Evolutionary conservation across 2,113 vertebrate species (phyloP), one percentile per base, ranked within the genome.

Genomic region (Pedionomus torquatus): DNA sequence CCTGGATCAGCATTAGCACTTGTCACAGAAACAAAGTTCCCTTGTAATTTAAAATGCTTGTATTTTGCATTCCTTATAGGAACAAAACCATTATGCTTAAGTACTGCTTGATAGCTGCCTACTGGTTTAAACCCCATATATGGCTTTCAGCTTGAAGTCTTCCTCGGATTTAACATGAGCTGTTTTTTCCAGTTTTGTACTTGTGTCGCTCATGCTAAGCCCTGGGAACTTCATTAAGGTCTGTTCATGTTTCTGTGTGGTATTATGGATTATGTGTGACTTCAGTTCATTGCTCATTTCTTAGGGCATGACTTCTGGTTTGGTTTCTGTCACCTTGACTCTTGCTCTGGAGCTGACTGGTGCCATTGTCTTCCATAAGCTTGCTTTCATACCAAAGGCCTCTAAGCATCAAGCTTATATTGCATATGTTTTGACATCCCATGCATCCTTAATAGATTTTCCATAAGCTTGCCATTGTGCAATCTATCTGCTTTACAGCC

Each of bases 401-500:
- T 95, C 66, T 70, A 93, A 93, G n/a, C 46, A 88, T 46, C 60
- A 81, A 91, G 58, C 15, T 49, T 86, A 21, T 60, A 37, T 80
- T 68, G 43, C 54, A 8, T 61, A 23, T 63, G 25, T 85, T 95
- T 95, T 85, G 78, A 72, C 58, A 88, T 80, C 31, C 58, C 31
- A 5, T 88, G 46, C 63, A 83, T 70, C 58, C 66, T 81, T 92
- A 89, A 83, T 74, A 88, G 82, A 74, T 96, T 93, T 91, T 90
- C 87, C 82, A 74, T 94, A 60, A 86, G 49, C 49, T 81, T 90
- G 49, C 54, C 66, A 31, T 79, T 49, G 43, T 90, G 37, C 44
- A 66, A 12, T 95, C 57, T 69, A 5, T 89, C 61, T 94, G 1
- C 86, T 94, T 96, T 94, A 81, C 63, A 85, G 31, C 57, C 61